These are phyloP conservation scores for Apostichopus japonicus DNA, from an alignment of 35 echinoderm and acorn worm species.

Conservation along the genomic window DNA sequence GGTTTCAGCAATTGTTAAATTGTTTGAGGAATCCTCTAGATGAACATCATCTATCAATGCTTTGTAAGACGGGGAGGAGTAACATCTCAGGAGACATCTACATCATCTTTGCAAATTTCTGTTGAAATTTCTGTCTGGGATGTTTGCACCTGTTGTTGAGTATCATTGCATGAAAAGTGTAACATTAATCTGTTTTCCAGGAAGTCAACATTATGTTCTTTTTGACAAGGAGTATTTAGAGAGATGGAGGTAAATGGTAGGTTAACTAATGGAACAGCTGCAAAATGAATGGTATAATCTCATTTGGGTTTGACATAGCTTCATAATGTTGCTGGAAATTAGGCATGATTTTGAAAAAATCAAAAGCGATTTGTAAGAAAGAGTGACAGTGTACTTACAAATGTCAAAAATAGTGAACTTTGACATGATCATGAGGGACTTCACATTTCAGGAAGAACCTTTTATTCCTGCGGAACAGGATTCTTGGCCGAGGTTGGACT, in stretches of 20 bases:
- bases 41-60: too few species aligned
- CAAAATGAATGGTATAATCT: not conserved
- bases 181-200: not conserved
- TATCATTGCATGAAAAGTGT: too few species aligned
- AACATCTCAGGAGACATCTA: too few species aligned
- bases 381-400: not conserved
- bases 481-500: not conserved
- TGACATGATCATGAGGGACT: not conserved
- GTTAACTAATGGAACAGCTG: not conserved
- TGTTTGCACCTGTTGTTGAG: too few species aligned
- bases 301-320: not conserved
- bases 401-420: not conserved
- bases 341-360: not conserved
- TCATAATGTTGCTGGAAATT: not conserved
- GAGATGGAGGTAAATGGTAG: not conserved
- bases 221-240: not conserved
- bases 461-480: conserved; percentile 7
- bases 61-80: too few species aligned
- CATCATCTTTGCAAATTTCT: too few species aligned
- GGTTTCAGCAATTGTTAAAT: too few species aligned
- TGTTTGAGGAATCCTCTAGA: too few species aligned
- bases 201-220: not conserved
- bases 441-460: conserved; percentile 32
- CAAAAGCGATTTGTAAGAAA: not conserved
- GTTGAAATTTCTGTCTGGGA: too few species aligned